Base-by-base conservation (phyloP, 2,888 invertebrate genomes). In the Lasioglossum marginatum region DNA sequence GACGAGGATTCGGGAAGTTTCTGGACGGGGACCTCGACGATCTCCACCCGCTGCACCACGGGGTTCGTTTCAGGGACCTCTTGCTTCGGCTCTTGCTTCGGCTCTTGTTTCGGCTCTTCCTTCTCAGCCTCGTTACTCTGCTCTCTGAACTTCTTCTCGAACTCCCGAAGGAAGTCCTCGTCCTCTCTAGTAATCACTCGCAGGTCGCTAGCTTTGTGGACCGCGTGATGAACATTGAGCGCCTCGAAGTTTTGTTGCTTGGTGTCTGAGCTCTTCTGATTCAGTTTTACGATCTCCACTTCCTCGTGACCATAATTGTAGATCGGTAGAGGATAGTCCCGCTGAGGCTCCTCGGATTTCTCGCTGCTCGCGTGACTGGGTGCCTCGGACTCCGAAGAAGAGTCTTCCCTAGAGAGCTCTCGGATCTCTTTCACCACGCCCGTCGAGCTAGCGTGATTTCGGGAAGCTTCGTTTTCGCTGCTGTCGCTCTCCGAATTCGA, bases 281-380 rank as follows among this genome's bases (percentile, higher is more conserved):
- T 93, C 52, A 96, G 89, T 83, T 95, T 95, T 8, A 96, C 94
- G 37, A 96, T 96, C 88, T 96, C 95, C 60, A 95, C 95, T 68
- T 94, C 94, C 63, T 95, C 95, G 60, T 94, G 94, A n/a, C 94
- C 95, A 89, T 95, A 95, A 27, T 94, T 92, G 88, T 94, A 94
- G 57, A 95, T 90, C n/a, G 93, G 93, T 19, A 94, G 87, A 0
- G 96, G 95, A 85, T 94, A 95, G 91, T 96, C 96, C 72, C 95
- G 94, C 77, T 95, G 96, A 2, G 95, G 89, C 45, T 94, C 93
- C 86, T 95, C 95, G 34, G 93, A 92, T 78, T 91, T 92, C 82
- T 93, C 89, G 43, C 63, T 77, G n/a, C 79, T 89, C 78, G 34
- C 57, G n/a, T 43, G 60, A 66, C 40, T 79, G n/a, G 73, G 71